Percentiles rank a stretch among this genome's conserved stretches.
Conservation (phyloP, 1,140 invertebrate species). For the Mamestra configurata region DNA sequence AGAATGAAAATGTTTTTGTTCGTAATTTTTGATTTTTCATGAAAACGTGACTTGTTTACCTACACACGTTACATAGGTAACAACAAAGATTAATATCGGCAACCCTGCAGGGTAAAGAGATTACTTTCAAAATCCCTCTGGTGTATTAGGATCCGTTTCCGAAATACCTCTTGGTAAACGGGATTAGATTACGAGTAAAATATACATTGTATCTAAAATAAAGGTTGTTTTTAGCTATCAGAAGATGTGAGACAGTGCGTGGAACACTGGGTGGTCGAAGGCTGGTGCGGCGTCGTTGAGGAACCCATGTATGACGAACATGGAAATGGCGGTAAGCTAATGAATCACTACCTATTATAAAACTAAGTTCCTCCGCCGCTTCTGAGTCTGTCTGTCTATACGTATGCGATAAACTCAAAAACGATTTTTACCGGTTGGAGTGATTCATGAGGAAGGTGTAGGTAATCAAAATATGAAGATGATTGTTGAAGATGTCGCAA, state of each 20-base stretch:
- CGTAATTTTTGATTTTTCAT: not conserved
- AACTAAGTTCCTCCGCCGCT: too few relatives aligned
- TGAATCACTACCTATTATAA: too few relatives aligned
- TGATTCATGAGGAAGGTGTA: too few relatives aligned
- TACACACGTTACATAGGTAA: not conserved
- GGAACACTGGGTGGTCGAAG: constrained; percentile 78
- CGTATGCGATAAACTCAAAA: too few relatives aligned
- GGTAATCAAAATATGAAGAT: too few relatives aligned
- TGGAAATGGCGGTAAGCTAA: constrained; percentile 69
- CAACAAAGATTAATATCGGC: not conserved
- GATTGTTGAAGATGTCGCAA: too few relatives aligned
- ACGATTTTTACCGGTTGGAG: too few relatives aligned
- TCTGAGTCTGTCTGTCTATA: too few relatives aligned
- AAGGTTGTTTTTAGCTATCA: constrained; percentile 69
- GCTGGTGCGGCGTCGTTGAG: constrained; percentile 84
- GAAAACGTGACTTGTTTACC: not conserved
- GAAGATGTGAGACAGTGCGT: constrained; percentile 85
- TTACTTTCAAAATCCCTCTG: constrained; percentile 1
- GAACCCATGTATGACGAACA: constrained; percentile 79
- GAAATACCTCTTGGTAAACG: constrained; percentile 8
- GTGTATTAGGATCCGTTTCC: not conserved
- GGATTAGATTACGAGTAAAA: constrained; percentile 8
- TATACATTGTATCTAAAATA: not conserved
- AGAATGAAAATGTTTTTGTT: too few relatives aligned
- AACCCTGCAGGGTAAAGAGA: not conserved